phyloP scores from a whole-genome alignment of 2,888 invertebrate species.

The Oxystoma pomonae region DNA sequence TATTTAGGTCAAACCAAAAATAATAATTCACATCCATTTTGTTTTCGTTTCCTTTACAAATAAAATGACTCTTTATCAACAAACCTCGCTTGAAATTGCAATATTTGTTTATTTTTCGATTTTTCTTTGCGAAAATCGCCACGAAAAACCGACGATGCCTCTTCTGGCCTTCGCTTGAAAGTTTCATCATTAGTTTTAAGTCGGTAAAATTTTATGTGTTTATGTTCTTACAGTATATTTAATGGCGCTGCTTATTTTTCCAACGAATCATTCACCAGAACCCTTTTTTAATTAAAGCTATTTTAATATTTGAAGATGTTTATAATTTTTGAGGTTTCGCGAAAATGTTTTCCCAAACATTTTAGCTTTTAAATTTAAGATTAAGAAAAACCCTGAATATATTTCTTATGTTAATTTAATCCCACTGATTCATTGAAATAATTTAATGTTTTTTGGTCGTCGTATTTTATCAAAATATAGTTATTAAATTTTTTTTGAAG shows the following conservation, averaged over 20 bases:
- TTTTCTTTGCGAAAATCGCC: not conserved
- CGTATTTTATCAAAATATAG: too few species aligned
- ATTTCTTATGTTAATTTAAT: too few species aligned
- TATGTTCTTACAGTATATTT: not conserved
- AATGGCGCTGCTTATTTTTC: not conserved
- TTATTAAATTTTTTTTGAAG: too few species aligned
- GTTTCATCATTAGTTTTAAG: not conserved
- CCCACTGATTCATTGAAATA: too few species aligned
- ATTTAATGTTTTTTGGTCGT: too few species aligned
- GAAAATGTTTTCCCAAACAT: too few species aligned
- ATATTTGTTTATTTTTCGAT: not conserved
- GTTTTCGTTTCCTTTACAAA: not conserved
- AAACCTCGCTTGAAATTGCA: not conserved
- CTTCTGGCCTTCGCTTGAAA: not conserved
- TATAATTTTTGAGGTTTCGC: not conserved
- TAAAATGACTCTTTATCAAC: not conserved
- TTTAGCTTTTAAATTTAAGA: too few species aligned
- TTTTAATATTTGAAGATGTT: too few species aligned
- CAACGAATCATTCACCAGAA: not conserved
- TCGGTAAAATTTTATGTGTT: not conserved
- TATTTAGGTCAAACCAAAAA: not conserved
- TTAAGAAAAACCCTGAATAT: too few species aligned
- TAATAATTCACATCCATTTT: not conserved
- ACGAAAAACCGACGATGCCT: not conserved
- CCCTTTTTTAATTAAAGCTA: too few species aligned